Percentiles rank a stretch among this genome's conserved stretches.
Conservation (phyloP, 2,113 vertebrate species). For the Rafetus swinhoei region DNA sequence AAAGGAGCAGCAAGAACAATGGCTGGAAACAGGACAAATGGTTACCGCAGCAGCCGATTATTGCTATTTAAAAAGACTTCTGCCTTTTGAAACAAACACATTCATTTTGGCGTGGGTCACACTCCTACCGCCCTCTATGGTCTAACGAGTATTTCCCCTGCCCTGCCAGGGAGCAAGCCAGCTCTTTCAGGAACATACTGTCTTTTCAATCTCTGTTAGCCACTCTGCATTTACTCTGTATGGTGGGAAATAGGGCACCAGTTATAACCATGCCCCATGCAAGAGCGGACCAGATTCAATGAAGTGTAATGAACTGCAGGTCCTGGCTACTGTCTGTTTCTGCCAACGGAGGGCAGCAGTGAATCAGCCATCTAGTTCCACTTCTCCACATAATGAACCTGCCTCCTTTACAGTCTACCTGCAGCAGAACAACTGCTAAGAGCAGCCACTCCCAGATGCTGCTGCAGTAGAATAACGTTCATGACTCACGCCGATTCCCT, state of each 20-base stretch:
- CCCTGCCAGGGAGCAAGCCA: too few relatives aligned
- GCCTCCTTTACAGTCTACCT: fast-evolving
- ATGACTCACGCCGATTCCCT: not conserved
- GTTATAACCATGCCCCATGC: not conserved
- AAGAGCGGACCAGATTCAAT: not conserved
- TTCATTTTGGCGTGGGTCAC: not conserved
- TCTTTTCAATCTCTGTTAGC: not conserved
- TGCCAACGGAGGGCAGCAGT: not conserved
- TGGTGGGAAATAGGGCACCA: not conserved
- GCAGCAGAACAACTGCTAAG: not conserved
- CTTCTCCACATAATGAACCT: not conserved
- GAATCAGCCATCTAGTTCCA: not conserved
- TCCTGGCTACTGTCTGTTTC: not conserved
- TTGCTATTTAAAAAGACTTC: not conserved
- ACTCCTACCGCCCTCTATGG: not conserved
- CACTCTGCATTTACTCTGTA: not conserved
- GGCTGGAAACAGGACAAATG: not conserved
- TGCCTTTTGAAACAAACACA: not conserved
- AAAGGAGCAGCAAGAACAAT: not conserved
- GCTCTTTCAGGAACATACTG: not conserved
- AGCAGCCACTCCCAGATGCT: not conserved
- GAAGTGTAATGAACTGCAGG: not conserved
- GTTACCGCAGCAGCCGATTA: not conserved
- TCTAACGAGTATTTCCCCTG: too few relatives aligned
- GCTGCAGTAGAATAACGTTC: fast-evolving